A percentile compares a stretch with the other conserved stretches of the same genome.
Conservation (phyloP, 1,140 invertebrate species). For the Drosophila quadrilineata region DNA sequence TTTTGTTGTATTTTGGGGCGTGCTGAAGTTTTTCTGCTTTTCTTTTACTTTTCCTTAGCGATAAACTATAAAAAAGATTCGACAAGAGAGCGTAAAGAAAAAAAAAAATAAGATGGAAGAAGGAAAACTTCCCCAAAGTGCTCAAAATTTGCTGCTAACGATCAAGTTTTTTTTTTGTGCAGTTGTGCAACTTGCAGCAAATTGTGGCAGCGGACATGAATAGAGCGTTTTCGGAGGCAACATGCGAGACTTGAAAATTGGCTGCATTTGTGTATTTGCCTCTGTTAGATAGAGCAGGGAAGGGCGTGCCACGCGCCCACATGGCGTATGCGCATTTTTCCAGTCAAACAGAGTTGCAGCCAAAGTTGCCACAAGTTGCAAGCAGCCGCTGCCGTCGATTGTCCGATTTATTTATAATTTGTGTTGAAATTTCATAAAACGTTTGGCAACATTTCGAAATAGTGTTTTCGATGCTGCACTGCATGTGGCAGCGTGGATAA, state of each 20-base stretch:
- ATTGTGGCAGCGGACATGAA: conserved; percentile 2
- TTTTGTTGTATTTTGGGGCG: conserved; percentile 21
- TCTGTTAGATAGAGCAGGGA: conserved; percentile 1
- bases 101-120: too few relatives aligned
- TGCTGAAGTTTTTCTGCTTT: background rate
- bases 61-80: conserved; percentile 71
- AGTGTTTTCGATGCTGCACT: conserved; percentile 5
- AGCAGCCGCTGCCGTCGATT: conserved; percentile 14
- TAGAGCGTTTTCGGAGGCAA: conserved; percentile 14
- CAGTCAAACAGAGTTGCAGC: conserved; percentile 39
- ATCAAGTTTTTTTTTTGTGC: conserved; percentile 50
- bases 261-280: conserved; percentile 51
- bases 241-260: conserved; percentile 53
- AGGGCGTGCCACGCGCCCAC: too few relatives aligned
- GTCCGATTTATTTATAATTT: conserved; percentile 53
- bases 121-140: too few relatives aligned
- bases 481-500: conserved; percentile 33
- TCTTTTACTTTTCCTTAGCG: conserved; percentile 70
- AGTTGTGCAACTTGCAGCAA: conserved; percentile 16
- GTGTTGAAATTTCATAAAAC: conserved; percentile 26
- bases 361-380: conserved; percentile 6
- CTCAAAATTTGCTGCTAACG: conserved; percentile 69
- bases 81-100: too few relatives aligned
- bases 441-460: conserved; percentile 8
- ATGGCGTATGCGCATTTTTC: conserved; percentile 39